phyloP scores from a whole-genome alignment of 2,888 invertebrate species.

The Cenopis cana region DNA sequence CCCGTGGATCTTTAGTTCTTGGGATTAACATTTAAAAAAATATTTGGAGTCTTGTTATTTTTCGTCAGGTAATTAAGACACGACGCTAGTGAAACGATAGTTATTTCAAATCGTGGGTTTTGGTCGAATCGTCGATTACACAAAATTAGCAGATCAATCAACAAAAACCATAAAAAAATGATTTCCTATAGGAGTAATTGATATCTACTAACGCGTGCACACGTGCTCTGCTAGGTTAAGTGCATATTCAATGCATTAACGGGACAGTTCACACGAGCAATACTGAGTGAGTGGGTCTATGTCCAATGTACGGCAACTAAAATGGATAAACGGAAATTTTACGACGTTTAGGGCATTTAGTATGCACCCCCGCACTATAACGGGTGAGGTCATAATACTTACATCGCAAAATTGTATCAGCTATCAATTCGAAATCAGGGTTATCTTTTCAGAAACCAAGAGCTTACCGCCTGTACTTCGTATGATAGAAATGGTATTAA shows the following conservation, averaged over 20 bases:
- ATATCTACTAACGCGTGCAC: conserved; percentile 6
- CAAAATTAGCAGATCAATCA: not conserved
- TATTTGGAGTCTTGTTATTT: not conserved
- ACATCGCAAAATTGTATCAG: not conserved
- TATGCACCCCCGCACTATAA: not conserved
- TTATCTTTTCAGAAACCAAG: too few relatives aligned
- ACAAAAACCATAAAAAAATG: not conserved
- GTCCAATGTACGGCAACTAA: conserved; percentile 6
- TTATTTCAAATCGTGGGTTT: not conserved
- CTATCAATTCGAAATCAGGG: not conserved
- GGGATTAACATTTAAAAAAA: not conserved
- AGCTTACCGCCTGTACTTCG: too few relatives aligned
- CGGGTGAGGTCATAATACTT: not conserved
- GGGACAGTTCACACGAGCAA: conserved; percentile 23
- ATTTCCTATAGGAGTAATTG: not conserved
- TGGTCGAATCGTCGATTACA: not conserved
- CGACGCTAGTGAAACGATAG: not conserved
- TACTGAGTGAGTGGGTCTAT: not conserved
- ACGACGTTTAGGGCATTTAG: not conserved
- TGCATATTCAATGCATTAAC: conserved; percentile 35
- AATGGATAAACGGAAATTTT: conserved; percentile 1
- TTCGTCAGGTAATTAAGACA: not conserved
- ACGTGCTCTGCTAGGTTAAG: not conserved
- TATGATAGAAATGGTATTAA: too few relatives aligned
- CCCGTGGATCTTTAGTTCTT: not conserved